Evolutionary conservation across 1,140 invertebrate species (phyloP), one percentile per base, ranked within the genome.

Genomic region (Zaprionus davidi): DNA sequence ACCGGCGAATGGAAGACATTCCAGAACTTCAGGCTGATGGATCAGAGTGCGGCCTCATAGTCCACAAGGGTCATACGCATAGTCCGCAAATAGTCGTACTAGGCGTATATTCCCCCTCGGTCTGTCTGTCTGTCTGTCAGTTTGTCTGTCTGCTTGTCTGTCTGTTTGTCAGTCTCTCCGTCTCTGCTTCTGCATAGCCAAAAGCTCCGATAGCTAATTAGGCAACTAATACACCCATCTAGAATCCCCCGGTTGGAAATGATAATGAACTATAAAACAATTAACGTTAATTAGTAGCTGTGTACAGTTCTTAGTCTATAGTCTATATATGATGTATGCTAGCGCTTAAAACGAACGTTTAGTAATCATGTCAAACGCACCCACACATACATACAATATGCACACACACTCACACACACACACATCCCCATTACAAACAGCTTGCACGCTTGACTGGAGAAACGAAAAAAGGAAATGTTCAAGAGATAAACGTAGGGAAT

Each of bases 1-100:
- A 97, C 96, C 49, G 97, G 97, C 17, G 96, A 97, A 93, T 97
- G 97, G 96, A 97, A 97, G 90, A 94, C 96, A 75, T 96, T 97
- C 80, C 96, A 97, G 83, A 97, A 97, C 82, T 94, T 94, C 79
- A 92, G 95, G 68, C 90, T 94, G 38, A 91, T 94, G 46, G 94
- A 93, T 70, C 92, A 92, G 77, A 90, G 36, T 31, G 78, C 82
- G 15, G 85, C 85, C 72, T 90, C 85, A 76, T 90, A 90, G 85
- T 90, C 85, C 60, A 84, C 85, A 62, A 90, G 82, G 81, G 79
- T 90, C 49, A 88, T 88, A 90, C 84, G 84, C 79, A 86, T 86
- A 51, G 85, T 88, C 51, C 85, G 84, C 72, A 90, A 85, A n/a
- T 71, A 64, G 36, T 20, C 26, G 44, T 36, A 26, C 46, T 59